These are phyloP conservation scores for Achroia grisella DNA, from an alignment of 1,140 invertebrate species.

Conservation along the genomic window DNA sequence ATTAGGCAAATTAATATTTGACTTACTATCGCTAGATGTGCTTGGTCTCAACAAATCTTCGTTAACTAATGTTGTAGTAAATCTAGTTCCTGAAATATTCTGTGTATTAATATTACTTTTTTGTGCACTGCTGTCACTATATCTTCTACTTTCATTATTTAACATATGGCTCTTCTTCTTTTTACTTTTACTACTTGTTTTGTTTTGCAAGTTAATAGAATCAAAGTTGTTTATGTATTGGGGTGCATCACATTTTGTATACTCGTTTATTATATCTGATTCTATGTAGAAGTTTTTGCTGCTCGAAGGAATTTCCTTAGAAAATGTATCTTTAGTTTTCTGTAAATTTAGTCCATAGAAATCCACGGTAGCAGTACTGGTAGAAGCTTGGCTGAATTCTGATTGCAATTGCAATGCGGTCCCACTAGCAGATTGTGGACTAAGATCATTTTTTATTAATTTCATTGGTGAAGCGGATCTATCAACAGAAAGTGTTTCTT, in stretches of 20 bases:
- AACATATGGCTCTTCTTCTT: slow-evolving; percentile 36
- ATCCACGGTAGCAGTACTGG: slow-evolving; percentile 26
- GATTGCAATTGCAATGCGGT: slow-evolving; percentile 9
- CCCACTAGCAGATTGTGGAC: slow-evolving; percentile 12
- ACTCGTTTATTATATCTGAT: slow-evolving; percentile 41
- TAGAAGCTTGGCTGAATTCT: slow-evolving; percentile 5
- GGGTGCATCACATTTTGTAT: slow-evolving; percentile 31
- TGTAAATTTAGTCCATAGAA: slow-evolving; percentile 48
- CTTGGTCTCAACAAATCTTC: slow-evolving; percentile 35
- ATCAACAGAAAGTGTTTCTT: slow-evolving; percentile 72
- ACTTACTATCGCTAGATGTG: slow-evolving; percentile 32
- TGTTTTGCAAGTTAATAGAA: slow-evolving; percentile 42
- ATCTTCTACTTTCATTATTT: slow-evolving; percentile 52
- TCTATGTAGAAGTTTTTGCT: slow-evolving; percentile 59
- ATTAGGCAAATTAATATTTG: slow-evolving; percentile 22
- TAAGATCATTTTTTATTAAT: slow-evolving; percentile 54
- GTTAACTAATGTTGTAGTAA: slow-evolving; percentile 52
- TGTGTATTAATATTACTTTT: slow-evolving; percentile 35
- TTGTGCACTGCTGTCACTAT: slow-evolving; percentile 54
- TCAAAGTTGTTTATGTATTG: slow-evolving; percentile 34
- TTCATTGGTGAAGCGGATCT: slow-evolving; percentile 41
- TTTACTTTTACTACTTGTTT: slow-evolving; percentile 30
- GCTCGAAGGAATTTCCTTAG: slow-evolving; percentile 58
- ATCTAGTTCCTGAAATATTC: slow-evolving; percentile 39
- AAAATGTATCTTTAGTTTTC: slow-evolving; percentile 50